Percentiles rank a stretch among this genome's conserved stretches.
Evolutionary conservation across 2,113 vertebrate species (phyloP).

Genomic region (Microtus montanus): DNA sequence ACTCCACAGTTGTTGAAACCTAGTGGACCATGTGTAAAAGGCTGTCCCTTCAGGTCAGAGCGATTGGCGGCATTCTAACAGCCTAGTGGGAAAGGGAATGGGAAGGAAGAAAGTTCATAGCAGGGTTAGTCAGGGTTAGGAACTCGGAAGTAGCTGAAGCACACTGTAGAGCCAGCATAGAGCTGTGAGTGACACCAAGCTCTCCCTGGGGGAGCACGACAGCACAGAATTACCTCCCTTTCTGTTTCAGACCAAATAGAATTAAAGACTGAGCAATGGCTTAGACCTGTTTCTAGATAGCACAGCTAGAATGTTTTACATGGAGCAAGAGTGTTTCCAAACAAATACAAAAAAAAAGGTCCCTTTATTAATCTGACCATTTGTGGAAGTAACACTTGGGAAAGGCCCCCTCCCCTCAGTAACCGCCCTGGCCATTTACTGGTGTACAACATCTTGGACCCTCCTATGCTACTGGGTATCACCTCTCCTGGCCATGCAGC

Average conservation of each 20-base stretch:
- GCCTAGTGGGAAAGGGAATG: neutral
- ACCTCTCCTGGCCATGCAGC: neutral
- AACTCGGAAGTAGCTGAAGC: neutral
- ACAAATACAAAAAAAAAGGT: conserved; percentile 56
- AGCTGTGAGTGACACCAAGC: neutral
- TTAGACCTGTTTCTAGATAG: neutral
- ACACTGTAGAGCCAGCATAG: neutral
- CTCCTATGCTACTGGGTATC: neutral
- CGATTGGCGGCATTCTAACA: neutral
- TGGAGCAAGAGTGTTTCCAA: conserved; percentile 57
- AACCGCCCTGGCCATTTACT: neutral
- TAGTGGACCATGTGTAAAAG: neutral
- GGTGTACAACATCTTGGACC: neutral
- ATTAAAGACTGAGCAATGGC: neutral
- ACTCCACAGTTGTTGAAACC: neutral
- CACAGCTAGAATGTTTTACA: conserved; percentile 1
- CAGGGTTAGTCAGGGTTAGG: neutral
- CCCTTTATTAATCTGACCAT: conserved; percentile 64
- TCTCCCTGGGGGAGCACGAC: neutral
- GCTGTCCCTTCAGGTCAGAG: neutral
- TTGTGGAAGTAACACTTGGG: conserved; percentile 56
- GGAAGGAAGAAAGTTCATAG: neutral
- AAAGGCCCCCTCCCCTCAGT: conserved; percentile 55
- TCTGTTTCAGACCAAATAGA: neutral
- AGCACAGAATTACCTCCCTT: neutral